These are phyloP conservation scores for Eupithecia inturbata DNA, from an alignment of 2,888 invertebrate species.

Conservation along the genomic window DNA sequence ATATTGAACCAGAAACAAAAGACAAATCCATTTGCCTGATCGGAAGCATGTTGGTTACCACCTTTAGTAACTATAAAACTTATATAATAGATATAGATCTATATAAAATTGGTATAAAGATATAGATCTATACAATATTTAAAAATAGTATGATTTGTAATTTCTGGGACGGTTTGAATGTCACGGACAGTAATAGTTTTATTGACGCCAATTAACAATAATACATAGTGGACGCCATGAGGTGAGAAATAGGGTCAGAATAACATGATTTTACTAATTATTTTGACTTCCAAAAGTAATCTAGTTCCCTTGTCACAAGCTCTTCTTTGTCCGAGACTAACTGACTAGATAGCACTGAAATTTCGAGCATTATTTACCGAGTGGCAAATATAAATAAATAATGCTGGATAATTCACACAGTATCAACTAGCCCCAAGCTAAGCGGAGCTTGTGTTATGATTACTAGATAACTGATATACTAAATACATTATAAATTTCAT, in stretches of 20 bases:
- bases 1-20: not conserved
- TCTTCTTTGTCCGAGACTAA: not conserved
- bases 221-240: conserved; percentile 11
- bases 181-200: conserved; percentile 13
- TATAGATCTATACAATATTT: too few species aligned
- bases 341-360: not conserved
- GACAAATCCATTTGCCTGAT: not conserved
- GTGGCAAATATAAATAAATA: not conserved
- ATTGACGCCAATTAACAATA: conserved; percentile 16
- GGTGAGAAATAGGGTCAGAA: conserved; percentile 17
- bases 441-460: too few species aligned
- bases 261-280: not conserved
- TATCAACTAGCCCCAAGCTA: too few species aligned
- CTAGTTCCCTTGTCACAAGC: not conserved
- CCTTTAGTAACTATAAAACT: too few species aligned
- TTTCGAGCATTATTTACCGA: not conserved
- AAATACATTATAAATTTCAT: too few species aligned
- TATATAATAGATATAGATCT: too few species aligned
- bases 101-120: too few species aligned
- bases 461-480: too few species aligned
- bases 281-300: not conserved
- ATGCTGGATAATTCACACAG: too few species aligned
- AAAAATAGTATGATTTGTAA: not conserved
- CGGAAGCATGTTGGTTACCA: too few species aligned
- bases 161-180: not conserved